These are phyloP conservation scores for Cygnus olor DNA, from an alignment of 2,797 vertebrate species.

Conservation along the genomic window DNA sequence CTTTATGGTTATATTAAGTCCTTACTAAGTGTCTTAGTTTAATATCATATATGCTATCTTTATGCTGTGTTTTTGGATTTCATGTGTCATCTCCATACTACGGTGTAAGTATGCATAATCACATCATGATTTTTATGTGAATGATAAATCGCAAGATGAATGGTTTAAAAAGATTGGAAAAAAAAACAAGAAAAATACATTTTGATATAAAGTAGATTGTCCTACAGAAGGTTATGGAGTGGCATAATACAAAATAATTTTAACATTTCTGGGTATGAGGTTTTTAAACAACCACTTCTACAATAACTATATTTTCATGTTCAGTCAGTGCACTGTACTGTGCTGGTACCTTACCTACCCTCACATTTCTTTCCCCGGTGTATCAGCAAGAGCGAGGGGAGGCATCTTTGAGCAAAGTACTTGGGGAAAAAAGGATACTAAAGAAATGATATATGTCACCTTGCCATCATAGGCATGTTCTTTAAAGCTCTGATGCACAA, in stretches of 20 bases:
- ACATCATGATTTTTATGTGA: constrained; percentile 1
- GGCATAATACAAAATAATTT: background rate
- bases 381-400: background rate
- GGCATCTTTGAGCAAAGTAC: background rate
- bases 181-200: background rate
- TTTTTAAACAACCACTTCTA: background rate
- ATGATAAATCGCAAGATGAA: constrained; percentile 5
- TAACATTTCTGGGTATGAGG: background rate
- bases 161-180: background rate
- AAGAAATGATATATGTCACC: background rate
- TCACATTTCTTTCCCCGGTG: background rate
- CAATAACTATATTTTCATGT: background rate
- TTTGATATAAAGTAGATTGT: background rate
- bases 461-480: background rate
- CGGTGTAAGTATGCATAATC: background rate
- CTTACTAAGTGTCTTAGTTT: background rate
- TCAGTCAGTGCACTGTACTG: background rate
- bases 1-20: background rate
- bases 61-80: background rate
- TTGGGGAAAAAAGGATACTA: background rate
- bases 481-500: background rate
- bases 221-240: background rate
- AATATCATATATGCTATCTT: background rate
- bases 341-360: background rate
- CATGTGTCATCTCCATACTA: background rate